phyloP scores from a whole-genome alignment of 1,140 invertebrate species.

The Acyrthosiphon pisum region DNA sequence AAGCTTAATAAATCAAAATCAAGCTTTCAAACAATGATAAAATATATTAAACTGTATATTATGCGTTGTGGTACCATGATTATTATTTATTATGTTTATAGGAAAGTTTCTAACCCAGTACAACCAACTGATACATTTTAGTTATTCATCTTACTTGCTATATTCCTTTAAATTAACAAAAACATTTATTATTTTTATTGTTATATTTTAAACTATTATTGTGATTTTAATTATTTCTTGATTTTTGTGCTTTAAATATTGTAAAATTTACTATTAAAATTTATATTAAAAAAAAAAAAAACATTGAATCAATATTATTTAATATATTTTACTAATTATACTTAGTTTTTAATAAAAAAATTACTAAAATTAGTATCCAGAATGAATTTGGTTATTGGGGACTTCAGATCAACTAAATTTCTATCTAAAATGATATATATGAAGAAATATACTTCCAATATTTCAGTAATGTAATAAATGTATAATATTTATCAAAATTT shows the following conservation, averaged over 20 bases:
- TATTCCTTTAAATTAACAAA: conserved; percentile 30
- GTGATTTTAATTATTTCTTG: conserved; percentile 17
- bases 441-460: not conserved
- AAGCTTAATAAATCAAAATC: not conserved
- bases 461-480: not conserved
- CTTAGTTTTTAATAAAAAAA: not conserved
- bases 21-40: not conserved
- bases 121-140: conserved; percentile 41
- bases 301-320: not conserved
- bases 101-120: conserved; percentile 38
- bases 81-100: conserved; percentile 52
- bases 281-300: not conserved
- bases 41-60: not conserved
- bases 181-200: conserved; percentile 5
- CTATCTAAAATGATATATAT: too few relatives aligned
- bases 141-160: not conserved
- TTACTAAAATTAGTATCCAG: not conserved
- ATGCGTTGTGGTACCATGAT: not conserved
- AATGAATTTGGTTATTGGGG: not conserved
- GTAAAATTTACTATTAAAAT: conserved; percentile 17
- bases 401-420: not conserved
- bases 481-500: not conserved
- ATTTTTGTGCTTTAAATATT: conserved; percentile 38
- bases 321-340: not conserved
- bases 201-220: conserved; percentile 21